Evolutionary conservation across 2,113 vertebrate species (phyloP).

Genomic region (Pongo pygmaeus): DNA sequence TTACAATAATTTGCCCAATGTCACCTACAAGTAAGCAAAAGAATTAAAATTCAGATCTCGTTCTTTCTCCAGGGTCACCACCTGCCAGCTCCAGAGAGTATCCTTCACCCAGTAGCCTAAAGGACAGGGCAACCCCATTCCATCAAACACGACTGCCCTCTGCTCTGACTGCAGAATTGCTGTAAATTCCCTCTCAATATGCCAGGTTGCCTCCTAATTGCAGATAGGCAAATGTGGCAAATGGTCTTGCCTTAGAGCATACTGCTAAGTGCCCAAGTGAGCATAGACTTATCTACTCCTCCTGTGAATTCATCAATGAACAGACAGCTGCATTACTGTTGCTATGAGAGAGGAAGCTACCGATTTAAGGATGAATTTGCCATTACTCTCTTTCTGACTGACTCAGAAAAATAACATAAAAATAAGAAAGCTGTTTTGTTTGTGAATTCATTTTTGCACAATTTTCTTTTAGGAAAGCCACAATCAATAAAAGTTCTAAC

Average conservation of each 20-base stretch:
- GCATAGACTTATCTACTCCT: background rate
- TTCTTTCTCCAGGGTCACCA: background rate
- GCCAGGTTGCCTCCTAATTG: background rate
- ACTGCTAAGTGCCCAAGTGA: background rate
- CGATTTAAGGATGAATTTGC: background rate
- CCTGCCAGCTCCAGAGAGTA: background rate
- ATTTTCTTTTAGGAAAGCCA: background rate
- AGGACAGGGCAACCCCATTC: background rate
- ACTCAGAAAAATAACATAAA: constrained; percentile 33
- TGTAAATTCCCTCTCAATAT: background rate
- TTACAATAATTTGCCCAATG: background rate
- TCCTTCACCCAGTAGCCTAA: fast-evolving
- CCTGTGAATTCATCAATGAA: background rate
- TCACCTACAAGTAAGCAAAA: background rate
- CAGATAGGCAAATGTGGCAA: background rate
- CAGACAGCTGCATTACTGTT: background rate
- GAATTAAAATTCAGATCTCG: background rate
- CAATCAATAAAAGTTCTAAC: constrained; percentile 18
- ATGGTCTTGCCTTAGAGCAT: background rate
- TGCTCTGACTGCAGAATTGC: background rate
- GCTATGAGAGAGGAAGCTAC: background rate
- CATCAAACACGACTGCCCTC: background rate
- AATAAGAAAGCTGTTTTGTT: constrained; percentile 9
- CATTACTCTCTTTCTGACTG: background rate
- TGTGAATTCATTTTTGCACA: constrained; percentile 21